These are phyloP conservation scores for Magallana angulata DNA, from an alignment of 1,140 invertebrate genomes.

Conservation along the genomic window DNA sequence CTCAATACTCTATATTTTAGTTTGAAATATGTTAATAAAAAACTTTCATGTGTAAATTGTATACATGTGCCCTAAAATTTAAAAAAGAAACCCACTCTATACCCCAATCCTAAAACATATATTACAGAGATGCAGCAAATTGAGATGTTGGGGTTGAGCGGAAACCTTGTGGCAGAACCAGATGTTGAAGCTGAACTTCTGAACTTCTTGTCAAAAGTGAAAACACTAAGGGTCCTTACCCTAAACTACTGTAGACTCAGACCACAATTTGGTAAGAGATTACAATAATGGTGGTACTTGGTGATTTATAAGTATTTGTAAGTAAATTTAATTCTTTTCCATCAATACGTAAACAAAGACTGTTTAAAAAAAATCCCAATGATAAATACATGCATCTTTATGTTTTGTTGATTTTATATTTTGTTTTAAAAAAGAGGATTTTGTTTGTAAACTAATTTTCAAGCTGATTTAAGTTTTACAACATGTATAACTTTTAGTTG, in stretches of 20 bases:
- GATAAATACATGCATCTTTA: background rate
- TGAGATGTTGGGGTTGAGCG: slow-evolving; percentile 41
- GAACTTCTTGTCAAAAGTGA: slow-evolving; percentile 12
- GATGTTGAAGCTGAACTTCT: slow-evolving; percentile 24
- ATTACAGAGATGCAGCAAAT: slow-evolving; percentile 30
- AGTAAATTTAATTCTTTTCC: background rate
- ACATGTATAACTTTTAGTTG: background rate
- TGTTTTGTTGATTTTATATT: no score
- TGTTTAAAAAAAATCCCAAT: no score
- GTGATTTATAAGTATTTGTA: background rate
- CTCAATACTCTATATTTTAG: no score
- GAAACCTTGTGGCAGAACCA: slow-evolving; percentile 38
- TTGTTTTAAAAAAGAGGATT: background rate
- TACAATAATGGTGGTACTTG: background rate
- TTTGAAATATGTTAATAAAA: no score
- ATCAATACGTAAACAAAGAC: background rate
- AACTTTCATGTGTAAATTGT: no score
- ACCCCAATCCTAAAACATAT: no score
- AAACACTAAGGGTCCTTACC: slow-evolving; percentile 9
- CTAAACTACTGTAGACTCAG: slow-evolving; percentile 46
- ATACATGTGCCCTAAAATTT: no score
- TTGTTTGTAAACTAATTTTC: background rate
- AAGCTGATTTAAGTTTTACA: background rate
- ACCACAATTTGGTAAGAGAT: slow-evolving; percentile 40
- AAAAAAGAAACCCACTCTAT: no score